Evolutionary conservation across 2,797 vertebrate species (phyloP).

Genomic region (Semotilus atromaculatus): DNA sequence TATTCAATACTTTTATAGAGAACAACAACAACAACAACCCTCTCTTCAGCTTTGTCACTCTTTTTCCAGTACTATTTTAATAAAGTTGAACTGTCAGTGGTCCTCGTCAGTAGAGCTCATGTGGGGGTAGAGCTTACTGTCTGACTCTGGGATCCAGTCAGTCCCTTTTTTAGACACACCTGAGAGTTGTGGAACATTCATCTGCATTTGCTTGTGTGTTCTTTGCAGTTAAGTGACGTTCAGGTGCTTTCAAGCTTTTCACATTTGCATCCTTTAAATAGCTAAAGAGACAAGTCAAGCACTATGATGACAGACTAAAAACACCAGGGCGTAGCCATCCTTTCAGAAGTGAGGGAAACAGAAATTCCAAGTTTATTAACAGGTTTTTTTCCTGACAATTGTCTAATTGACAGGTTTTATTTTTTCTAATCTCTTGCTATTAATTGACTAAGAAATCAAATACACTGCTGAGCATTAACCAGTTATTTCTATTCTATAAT

Average conservation of each 20-base stretch:
- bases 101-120: not conserved
- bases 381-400: not conserved
- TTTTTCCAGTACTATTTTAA: not conserved
- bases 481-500: not conserved
- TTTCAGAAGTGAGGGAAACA: not conserved
- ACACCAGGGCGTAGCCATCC: not conserved
- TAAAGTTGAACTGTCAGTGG: not conserved
- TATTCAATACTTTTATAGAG: not conserved
- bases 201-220: conserved; percentile 6
- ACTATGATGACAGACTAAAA: conserved; percentile 5
- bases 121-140: conserved; percentile 24
- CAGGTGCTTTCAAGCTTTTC: conserved; percentile 1
- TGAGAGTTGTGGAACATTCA: not conserved
- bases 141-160: not conserved
- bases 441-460: not conserved
- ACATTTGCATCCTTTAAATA: conserved; percentile 29
- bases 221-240: conserved; percentile 32
- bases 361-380: not conserved
- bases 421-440: not conserved
- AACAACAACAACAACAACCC: not conserved
- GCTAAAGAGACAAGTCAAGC: conserved; percentile 19
- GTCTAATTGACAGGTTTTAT: not conserved
- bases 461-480: not conserved
- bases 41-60: not conserved
- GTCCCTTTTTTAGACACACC: not conserved